phyloP scores from a whole-genome alignment of 2,888 invertebrate species.

The Eupithecia pulchellata region DNA sequence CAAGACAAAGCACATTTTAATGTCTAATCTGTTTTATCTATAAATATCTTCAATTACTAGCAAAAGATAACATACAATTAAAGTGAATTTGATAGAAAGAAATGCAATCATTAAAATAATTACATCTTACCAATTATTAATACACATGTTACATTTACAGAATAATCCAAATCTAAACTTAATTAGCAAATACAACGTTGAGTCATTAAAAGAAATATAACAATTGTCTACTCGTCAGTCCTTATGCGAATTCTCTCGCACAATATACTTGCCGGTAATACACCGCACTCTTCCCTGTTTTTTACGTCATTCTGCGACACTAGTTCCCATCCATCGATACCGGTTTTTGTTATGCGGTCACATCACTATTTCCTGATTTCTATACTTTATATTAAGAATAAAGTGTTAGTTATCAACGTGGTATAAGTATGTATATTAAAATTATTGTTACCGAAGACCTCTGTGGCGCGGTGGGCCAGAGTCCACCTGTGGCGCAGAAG shows the following conservation, averaged over 20 bases:
- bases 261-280: conserved; percentile 38
- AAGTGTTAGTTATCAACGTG: background rate
- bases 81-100: background rate
- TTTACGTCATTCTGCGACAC: conserved; percentile 59
- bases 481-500: no score
- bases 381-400: conserved; percentile 35
- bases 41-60: background rate
- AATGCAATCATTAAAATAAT: background rate
- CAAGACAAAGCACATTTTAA: background rate
- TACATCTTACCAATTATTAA: background rate
- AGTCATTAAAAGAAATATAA: background rate
- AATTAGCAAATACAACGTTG: background rate
- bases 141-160: background rate
- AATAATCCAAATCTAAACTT: background rate
- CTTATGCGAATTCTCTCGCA: conserved; percentile 26
- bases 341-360: conserved; percentile 49
- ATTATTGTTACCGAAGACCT: background rate
- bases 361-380: conserved; percentile 56
- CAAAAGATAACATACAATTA: background rate
- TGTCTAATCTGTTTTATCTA: background rate
- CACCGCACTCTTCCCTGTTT: conserved; percentile 59
- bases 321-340: conserved; percentile 61
- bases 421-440: background rate
- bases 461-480: no score
- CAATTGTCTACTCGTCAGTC: conserved; percentile 48